phyloP scores from a whole-genome alignment of 2,888 invertebrate genomes.

The Diaphora mendica region DNA sequence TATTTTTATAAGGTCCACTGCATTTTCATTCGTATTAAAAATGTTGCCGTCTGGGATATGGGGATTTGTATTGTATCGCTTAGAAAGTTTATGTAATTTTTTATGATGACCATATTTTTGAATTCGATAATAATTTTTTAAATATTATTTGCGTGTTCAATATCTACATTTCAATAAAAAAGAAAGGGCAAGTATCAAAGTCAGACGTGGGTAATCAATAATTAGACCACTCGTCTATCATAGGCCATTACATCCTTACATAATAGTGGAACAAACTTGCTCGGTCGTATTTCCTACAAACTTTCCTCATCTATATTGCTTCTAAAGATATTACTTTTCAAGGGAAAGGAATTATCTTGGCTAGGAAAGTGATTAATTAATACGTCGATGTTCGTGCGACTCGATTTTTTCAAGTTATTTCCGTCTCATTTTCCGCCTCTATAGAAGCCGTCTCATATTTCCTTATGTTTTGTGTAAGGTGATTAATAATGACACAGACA shows the following conservation, averaged over 20 bases:
- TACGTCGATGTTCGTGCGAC: constrained; percentile 1
- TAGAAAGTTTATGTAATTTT: too few relatives aligned
- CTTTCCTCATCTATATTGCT: neutral
- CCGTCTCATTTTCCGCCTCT: neutral
- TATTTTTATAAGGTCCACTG: too few relatives aligned
- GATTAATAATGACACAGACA: constrained; percentile 6
- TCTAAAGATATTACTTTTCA: neutral
- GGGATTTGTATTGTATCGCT: too few relatives aligned
- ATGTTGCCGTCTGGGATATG: too few relatives aligned
- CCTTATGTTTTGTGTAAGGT: neutral
- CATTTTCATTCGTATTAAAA: too few relatives aligned
- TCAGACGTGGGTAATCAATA: neutral
- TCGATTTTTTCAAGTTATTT: constrained; percentile 5
- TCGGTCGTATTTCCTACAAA: neutral
- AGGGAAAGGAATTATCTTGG: neutral
- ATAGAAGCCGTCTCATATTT: constrained; percentile 5
- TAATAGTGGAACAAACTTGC: neutral
- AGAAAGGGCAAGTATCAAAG: neutral
- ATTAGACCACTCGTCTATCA: neutral
- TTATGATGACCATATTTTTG: too few relatives aligned
- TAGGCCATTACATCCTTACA: neutral
- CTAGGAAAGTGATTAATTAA: constrained; percentile 3
- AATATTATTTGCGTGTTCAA: neutral
- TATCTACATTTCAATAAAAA: neutral
- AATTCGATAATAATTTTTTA: too few relatives aligned